Conservation (phyloP, 2,113 vertebrate genomes). For the Emydura subglobosa region DNA sequence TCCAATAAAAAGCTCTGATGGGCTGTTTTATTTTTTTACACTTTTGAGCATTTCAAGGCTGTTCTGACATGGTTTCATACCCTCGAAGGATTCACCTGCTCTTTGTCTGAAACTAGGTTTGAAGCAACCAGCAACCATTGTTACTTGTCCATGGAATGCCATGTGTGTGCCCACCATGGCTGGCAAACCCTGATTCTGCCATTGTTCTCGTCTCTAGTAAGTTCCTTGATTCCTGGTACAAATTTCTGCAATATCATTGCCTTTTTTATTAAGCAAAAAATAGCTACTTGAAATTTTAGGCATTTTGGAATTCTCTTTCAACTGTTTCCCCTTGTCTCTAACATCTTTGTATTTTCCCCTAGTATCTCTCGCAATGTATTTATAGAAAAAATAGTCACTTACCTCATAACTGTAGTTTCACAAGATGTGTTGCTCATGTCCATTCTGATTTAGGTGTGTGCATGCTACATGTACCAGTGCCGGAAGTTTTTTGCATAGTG, state of each 20-base stretch:
- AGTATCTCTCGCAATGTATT: not conserved
- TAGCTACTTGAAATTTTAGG: slow-evolving; percentile 33
- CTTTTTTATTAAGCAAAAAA: slow-evolving; percentile 21
- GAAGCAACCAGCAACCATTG: slow-evolving; percentile 21
- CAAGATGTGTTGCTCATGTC: not conserved
- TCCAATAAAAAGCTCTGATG: not conserved
- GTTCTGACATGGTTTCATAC: rapidly evolving
- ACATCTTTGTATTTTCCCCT: slow-evolving; percentile 17
- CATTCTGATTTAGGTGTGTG: no score
- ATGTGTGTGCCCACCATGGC: not conserved
- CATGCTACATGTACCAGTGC: no score
- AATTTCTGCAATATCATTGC: not conserved
- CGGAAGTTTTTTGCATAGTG: not conserved
- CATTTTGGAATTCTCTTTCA: not conserved
- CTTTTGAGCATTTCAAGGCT: not conserved
- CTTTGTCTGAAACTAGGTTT: rapidly evolving
- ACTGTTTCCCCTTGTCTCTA: not conserved
- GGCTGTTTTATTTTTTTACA: not conserved
- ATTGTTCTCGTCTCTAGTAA: slow-evolving; percentile 23
- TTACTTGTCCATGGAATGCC: not conserved
- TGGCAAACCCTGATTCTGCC: slow-evolving; percentile 16
- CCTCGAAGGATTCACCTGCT: not conserved
- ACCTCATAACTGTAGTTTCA: not conserved
- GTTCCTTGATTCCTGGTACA: slow-evolving; percentile 15
- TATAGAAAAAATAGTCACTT: not conserved